Conservation (phyloP, 2,888 invertebrate species). For the Byasa hedistus region DNA sequence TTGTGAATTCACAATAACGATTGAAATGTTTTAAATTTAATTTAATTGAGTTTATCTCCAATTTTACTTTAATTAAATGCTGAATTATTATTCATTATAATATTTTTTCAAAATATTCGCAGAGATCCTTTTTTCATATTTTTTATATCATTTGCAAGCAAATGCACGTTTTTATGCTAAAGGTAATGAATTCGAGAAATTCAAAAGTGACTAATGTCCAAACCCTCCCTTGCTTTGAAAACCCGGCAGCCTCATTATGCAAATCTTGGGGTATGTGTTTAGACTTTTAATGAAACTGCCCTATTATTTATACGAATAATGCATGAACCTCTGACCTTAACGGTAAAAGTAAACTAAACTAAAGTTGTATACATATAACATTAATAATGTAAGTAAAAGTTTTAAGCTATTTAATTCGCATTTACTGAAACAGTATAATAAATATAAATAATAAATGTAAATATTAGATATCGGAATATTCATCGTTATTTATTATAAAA, state of each 20-base stretch:
- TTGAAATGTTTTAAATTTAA: too few relatives aligned
- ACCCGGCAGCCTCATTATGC: constrained; percentile 70
- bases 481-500: too few relatives aligned
- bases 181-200: neutral
- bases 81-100: too few relatives aligned
- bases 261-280: constrained; percentile 74
- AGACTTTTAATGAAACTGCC: constrained; percentile 72
- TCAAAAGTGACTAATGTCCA: constrained; percentile 24
- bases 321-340: constrained; percentile 55
- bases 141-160: neutral
- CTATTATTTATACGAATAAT: constrained; percentile 72
- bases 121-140: neutral
- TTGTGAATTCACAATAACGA: too few relatives aligned
- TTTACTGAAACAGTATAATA: neutral
- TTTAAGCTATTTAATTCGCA: neutral
- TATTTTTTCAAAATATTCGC: too few relatives aligned
- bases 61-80: too few relatives aligned
- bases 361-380: neutral
- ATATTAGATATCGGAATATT: too few relatives aligned
- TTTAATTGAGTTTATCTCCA: too few relatives aligned
- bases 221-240: constrained; percentile 44
- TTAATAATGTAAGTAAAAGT: neutral
- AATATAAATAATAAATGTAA: neutral
- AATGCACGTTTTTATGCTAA: neutral
- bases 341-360: constrained; percentile 35